A percentile compares a stretch with the other conserved stretches of the same genome.
Evolutionary conservation across 2,113 vertebrate species (phyloP).

Genomic region (Glaucomys volans): DNA sequence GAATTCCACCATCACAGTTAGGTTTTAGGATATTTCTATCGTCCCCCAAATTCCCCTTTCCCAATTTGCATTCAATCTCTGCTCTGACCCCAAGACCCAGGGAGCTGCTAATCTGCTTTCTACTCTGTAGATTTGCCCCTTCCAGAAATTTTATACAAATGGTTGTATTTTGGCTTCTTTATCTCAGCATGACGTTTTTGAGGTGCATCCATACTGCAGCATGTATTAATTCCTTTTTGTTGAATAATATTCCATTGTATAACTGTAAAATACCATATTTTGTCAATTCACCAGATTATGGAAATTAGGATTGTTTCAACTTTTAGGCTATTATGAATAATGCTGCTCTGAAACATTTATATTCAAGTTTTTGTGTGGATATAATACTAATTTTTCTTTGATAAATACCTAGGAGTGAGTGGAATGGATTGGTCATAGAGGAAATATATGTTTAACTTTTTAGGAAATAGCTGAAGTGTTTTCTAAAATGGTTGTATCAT

Average conservation of each 20-base stretch:
- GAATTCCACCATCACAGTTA: neutral
- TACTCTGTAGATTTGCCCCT: too few species aligned
- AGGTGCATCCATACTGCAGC: neutral
- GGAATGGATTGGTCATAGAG: neutral
- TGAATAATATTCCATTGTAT: neutral
- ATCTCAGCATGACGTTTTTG: neutral
- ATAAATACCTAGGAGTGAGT: neutral
- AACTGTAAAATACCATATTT: neutral
- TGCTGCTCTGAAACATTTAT: neutral
- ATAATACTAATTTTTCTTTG: slow-evolving; percentile 6
- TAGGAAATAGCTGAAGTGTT: neutral
- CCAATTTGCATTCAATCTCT: neutral
- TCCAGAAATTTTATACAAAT: too few species aligned
- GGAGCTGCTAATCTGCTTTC: neutral
- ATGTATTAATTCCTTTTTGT: neutral
- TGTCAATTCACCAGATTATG: neutral
- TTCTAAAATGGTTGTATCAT: neutral
- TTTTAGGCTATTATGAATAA: neutral
- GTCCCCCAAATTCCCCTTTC: neutral
- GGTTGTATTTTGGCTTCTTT: neutral
- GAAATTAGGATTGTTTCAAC: neutral
- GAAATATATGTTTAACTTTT: neutral
- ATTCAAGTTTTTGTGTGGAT: neutral
- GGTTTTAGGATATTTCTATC: slow-evolving; percentile 17
- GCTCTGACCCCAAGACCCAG: neutral